Evolutionary conservation across 2,797 vertebrate species (phyloP), one percentile per base, ranked within the genome.

Genomic region (Furcifer pardalis): DNA sequence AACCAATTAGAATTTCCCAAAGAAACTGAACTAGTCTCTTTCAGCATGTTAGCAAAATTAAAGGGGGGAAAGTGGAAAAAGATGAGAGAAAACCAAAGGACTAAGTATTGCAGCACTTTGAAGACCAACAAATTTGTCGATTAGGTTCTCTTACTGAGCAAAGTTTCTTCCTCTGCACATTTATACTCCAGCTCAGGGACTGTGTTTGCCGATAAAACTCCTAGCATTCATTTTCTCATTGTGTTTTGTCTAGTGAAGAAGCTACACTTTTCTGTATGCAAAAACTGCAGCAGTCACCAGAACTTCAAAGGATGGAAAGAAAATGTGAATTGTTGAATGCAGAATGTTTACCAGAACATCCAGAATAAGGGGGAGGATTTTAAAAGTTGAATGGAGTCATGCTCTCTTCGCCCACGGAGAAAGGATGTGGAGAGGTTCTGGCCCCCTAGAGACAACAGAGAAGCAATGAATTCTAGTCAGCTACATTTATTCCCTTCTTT

Each of bases 181-280:
- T 8, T 19, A 27, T 56, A 30, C 10, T 77, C 35, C 44, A 89
- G 0, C 7, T 76, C 23, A 46, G 21, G 66, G 30, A 56, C 37
- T 81, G 82, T 84, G 80, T 75, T 46, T 40, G 2, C 37, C 0
- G 75, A n/a, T 30, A 77, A 44, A 80, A 78, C 17, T 79, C 65
- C 44, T 9, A 17, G 25, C 85, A 87, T 77, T 46, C 62, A 9
- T 2, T 27, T 37, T 83, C 12, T 62, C 32, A 63, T 7, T 63
- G 82, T 84, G 69, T 79, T 80, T 89, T n/a, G n/a, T n/a, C 49
- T 75, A 6, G 80, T 37, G 75, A 79, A 81, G 42, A 77, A 35
- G 2, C 10, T 17, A 40, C 71, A 25, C 9, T 72, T 86, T 84
- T 89, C 60, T 87, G 46, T 37, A 73, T 78, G 62, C 62, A 32